These are phyloP conservation scores for Eptatretus atami DNA, from an alignment of 2,797 vertebrate genomes.

Conservation along the genomic window DNA sequence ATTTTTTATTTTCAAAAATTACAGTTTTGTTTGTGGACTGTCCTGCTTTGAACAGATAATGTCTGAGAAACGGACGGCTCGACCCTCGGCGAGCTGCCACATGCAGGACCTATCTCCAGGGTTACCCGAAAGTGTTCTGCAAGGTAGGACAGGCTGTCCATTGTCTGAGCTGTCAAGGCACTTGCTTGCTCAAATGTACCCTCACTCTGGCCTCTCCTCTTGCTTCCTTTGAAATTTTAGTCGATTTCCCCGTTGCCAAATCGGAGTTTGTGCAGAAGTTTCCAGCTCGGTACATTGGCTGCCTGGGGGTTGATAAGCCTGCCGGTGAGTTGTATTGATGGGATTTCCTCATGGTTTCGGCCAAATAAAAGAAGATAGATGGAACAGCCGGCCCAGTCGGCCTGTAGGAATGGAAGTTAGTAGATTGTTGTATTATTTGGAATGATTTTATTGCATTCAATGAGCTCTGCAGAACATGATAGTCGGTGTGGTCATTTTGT, in stretches of 20 bases:
- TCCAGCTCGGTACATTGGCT: slow-evolving; percentile 62
- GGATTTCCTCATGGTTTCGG: neutral
- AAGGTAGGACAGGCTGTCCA: too few relatives aligned
- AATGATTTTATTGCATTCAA: too few relatives aligned
- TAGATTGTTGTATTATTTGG: neutral
- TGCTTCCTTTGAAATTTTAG: slow-evolving; percentile 10
- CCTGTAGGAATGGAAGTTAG: neutral
- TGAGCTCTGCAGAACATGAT: too few relatives aligned
- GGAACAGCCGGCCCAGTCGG: neutral
- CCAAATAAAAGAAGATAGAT: neutral
- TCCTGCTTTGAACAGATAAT: too few relatives aligned
- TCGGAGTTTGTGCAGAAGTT: slow-evolving; percentile 85
- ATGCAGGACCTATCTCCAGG: too few relatives aligned
- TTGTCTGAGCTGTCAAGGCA: too few relatives aligned
- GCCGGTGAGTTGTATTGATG: slow-evolving; percentile 30
- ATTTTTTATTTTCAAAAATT: too few relatives aligned
- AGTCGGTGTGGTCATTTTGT: too few relatives aligned
- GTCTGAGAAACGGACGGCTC: too few relatives aligned
- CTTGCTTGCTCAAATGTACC: slow-evolving; percentile 8
- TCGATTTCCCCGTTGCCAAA: slow-evolving; percentile 97
- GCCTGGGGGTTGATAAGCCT: slow-evolving; percentile 47
- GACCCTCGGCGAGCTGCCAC: too few relatives aligned
- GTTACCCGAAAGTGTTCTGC: too few relatives aligned
- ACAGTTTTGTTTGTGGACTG: too few relatives aligned
- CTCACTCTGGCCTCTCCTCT: neutral